Evolutionary conservation across 2,888 invertebrate genomes (phyloP).

Genomic region (Graphium colonna): DNA sequence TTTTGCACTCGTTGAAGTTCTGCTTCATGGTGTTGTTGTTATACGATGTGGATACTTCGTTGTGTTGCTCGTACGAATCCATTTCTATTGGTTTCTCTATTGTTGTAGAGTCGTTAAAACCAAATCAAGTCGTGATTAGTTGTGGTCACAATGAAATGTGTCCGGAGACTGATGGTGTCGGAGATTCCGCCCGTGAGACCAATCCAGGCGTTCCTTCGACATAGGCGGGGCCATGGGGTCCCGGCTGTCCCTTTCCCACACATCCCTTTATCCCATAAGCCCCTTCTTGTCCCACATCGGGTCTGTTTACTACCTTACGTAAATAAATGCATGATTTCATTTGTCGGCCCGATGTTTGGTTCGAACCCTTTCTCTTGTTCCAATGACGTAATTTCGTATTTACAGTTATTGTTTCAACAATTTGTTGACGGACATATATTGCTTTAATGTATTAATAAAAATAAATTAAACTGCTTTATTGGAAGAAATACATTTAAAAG

Average conservation of each 20-base stretch:
- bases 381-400: constrained; percentile 53
- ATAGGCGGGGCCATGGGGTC: constrained; percentile 57
- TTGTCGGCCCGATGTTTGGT: constrained; percentile 41
- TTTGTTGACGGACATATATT: no score
- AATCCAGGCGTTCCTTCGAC: constrained; percentile 61
- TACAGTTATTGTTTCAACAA: constrained; percentile 32
- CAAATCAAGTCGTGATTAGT: constrained; percentile 47
- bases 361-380: constrained; percentile 44
- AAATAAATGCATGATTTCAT: constrained; percentile 74
- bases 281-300: constrained; percentile 38
- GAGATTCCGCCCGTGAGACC: constrained; percentile 56
- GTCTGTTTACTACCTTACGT: constrained; percentile 59
- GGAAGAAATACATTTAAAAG: no score
- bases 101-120: constrained; percentile 38
- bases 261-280: constrained; percentile 20
- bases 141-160: constrained; percentile 58
- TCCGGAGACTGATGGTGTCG: constrained; percentile 67
- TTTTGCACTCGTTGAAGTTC: constrained; percentile 55
- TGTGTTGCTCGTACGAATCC: constrained; percentile 65
- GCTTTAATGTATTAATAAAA: no score
- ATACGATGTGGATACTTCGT: constrained; percentile 60
- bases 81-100: constrained; percentile 49
- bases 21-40: constrained; percentile 57
- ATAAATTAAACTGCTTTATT: no score
- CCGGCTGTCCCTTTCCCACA: constrained; percentile 37